These are phyloP conservation scores for Eilema caniola DNA, from an alignment of 2,888 invertebrate species.

Conservation along the genomic window DNA sequence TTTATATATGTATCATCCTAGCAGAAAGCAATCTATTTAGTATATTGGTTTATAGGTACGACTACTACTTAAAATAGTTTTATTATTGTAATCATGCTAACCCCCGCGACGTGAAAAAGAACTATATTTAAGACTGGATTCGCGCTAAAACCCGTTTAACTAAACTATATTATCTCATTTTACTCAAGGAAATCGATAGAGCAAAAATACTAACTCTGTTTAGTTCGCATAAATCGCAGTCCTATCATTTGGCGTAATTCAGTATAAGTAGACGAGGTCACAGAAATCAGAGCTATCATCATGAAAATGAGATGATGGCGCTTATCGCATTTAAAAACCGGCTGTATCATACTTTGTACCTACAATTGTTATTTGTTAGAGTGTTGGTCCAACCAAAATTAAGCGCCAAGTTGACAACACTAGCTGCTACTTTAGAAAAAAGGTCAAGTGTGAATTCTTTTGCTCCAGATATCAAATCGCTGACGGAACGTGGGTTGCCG, in stretches of 20 bases:
- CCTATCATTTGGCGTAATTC: no score
- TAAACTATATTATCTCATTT: neutral
- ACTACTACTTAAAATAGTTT: neutral
- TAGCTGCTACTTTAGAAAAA: no score
- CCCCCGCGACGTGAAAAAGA: neutral
- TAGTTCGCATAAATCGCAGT: no score
- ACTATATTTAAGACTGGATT: neutral
- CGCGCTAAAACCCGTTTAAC: neutral
- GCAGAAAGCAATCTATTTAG: neutral
- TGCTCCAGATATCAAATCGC: slow-evolving; percentile 73
- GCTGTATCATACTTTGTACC: no score
- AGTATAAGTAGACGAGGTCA: neutral
- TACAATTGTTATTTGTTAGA: no score
- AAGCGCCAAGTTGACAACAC: no score
- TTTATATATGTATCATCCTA: neutral
- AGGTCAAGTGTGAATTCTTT: neutral
- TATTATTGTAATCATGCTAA: neutral
- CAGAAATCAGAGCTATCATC: no score
- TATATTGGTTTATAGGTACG: neutral
- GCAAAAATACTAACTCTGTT: neutral
- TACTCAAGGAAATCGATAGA: no score
- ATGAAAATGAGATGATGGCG: no score
- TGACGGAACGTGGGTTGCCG: slow-evolving; percentile 80
- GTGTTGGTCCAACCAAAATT: no score
- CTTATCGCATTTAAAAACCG: no score